Evolutionary conservation across 2,797 vertebrate species (phyloP), one percentile per base, ranked within the genome.

Genomic region (Danio albolineatus): DNA sequence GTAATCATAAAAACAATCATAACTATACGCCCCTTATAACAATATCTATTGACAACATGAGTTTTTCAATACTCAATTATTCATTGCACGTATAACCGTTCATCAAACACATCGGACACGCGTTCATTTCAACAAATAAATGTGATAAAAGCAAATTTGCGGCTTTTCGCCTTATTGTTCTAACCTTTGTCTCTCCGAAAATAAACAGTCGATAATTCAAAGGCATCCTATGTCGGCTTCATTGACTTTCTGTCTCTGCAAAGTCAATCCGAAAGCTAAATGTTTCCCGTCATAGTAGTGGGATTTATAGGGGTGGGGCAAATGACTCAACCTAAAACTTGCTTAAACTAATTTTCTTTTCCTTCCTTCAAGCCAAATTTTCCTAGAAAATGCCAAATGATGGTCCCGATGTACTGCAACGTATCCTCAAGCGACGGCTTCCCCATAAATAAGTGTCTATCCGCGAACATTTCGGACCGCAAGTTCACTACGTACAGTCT

Each of bases 251-350:
- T 12, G 43, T 43, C 61, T 54, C 65, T 41, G 71, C 61, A 59
- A 48, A 81, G 44, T 54, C 73, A 76, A 79, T 65, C 81, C 79
- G 80, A 66, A 79, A 85, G 79, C 78, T 51, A 84, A 84, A 76
- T 70, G 83, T 82, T 86, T 86, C 85, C 88, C 77, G 85, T 88
- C 88, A 85, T 89, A 81, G 82, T 89, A 80, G 83, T n/a, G 70
- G 83, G 83, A 79, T 81, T 87, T 83, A 66, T 81, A 84, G 91
- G 92, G 93, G 93, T 93, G 93, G 92, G 92, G 93, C 91, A 84
- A 89, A 85, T 85, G 48, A 74, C 74, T 86, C 83, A 78, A 88
- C 90, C 90, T 90, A 89, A 92, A 92, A 92, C 90, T 91, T 92
- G 85, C 67, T 83, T 74, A 90, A 93, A 89, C 91, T 83, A 57